Evolutionary conservation across 2,113 vertebrate genomes (phyloP).

Genomic region (Corynorhinus townsendii): DNA sequence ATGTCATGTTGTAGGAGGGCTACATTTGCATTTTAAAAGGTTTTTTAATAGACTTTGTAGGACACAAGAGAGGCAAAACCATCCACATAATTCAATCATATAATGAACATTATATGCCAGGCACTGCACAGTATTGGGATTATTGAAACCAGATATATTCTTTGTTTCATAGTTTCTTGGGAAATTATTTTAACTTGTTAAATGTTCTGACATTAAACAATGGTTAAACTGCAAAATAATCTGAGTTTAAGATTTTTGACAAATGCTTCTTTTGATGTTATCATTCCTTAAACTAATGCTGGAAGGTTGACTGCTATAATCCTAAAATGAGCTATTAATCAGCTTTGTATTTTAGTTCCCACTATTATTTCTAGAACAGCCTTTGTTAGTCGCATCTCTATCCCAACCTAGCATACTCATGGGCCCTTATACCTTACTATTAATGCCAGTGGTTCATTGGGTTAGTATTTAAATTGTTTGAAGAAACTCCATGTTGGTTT

Average conservation of each 20-base stretch:
- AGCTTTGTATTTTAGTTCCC: background rate
- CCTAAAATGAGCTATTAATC: background rate
- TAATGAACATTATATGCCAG: conserved; percentile 21
- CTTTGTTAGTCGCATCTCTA: background rate
- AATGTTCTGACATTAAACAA: conserved; percentile 1
- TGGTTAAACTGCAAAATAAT: background rate
- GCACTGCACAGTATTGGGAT: background rate
- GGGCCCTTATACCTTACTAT: background rate
- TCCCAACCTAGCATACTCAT: background rate
- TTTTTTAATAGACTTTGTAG: conserved; percentile 39
- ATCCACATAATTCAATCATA: conserved; percentile 26
- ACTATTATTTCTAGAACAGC: background rate
- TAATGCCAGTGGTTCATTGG: background rate
- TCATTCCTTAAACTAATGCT: background rate
- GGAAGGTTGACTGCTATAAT: background rate
- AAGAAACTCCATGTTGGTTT: background rate
- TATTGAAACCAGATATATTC: background rate
- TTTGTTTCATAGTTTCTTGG: background rate
- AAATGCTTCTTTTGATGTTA: background rate
- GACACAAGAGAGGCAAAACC: conserved; percentile 32
- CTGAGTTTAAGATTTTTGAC: background rate
- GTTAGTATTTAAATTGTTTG: background rate
- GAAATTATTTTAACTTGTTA: conserved; percentile 27
- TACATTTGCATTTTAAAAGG: conserved; percentile 45
- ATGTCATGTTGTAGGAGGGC: conserved; percentile 31